These are phyloP conservation scores for Phyllotis vaccarum DNA, from an alignment of 2,797 vertebrate genomes.

Conservation along the genomic window DNA sequence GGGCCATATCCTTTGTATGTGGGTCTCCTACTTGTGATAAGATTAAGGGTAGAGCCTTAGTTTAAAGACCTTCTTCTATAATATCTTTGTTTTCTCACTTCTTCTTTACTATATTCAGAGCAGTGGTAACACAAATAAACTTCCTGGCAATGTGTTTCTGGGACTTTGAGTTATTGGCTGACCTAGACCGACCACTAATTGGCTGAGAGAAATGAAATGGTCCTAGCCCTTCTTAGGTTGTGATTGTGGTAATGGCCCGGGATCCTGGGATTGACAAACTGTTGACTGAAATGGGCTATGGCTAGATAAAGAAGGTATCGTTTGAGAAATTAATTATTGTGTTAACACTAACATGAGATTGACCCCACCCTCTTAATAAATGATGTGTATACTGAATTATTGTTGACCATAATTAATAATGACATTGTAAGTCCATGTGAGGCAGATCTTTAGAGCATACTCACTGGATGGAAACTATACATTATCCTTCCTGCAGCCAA, in stretches of 20 bases:
- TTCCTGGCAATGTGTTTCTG: conserved; percentile 39
- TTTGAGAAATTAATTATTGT: background rate
- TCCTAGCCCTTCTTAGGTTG: conserved; percentile 64
- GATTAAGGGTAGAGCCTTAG: background rate
- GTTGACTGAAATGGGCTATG: conserved; percentile 56
- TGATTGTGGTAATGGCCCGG: background rate
- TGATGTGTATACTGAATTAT: background rate
- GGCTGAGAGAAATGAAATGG: background rate
- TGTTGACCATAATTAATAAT: no score
- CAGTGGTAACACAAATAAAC: conserved; percentile 43
- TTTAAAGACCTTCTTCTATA: conserved; percentile 15
- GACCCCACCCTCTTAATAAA: background rate
- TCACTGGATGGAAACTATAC: background rate
- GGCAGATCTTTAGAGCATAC: background rate
- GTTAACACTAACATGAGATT: background rate
- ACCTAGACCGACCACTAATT: conserved; percentile 43
- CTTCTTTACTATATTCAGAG: conserved; percentile 23
- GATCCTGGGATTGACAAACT: background rate
- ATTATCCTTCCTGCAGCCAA: background rate
- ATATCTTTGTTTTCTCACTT: background rate
- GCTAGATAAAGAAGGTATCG: background rate
- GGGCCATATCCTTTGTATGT: conserved; percentile 31
- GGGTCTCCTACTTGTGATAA: background rate
- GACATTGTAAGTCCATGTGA: background rate
- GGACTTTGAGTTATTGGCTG: conserved; percentile 52